Percentiles rank a stretch among this genome's conserved stretches.
phyloP scores from a whole-genome alignment of 2,888 invertebrate species.

The Hydraecia micacea region DNA sequence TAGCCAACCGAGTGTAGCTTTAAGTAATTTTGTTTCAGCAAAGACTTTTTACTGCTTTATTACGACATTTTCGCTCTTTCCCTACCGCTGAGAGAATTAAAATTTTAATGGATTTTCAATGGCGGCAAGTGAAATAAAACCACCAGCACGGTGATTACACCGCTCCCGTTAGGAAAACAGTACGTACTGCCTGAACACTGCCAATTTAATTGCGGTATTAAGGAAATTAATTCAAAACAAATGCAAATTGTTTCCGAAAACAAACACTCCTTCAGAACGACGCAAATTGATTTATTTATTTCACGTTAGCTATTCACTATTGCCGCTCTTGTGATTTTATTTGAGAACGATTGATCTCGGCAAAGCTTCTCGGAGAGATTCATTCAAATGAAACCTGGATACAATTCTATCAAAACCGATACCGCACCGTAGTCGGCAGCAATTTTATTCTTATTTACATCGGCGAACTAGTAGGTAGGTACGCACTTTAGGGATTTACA shows the following conservation, averaged over 20 bases:
- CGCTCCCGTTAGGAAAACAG: constrained; percentile 60
- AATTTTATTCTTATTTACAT: constrained; percentile 48
- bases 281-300: constrained; percentile 56
- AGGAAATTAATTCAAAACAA: constrained; percentile 64
- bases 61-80: constrained; percentile 71
- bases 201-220: constrained; percentile 65
- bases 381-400: constrained; percentile 62
- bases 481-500: constrained; percentile 43
- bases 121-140: constrained; percentile 76
- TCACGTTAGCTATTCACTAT: constrained; percentile 34
- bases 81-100: constrained; percentile 69
- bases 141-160: constrained; percentile 68
- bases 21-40: constrained; percentile 67
- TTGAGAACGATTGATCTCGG: constrained; percentile 62
- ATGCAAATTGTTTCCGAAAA: constrained; percentile 56
- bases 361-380: constrained; percentile 47
- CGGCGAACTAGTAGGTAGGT: constrained; percentile 29
- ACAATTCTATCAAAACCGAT: constrained; percentile 53
- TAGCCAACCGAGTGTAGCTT: constrained; percentile 58
- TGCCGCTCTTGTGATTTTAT: constrained; percentile 52
- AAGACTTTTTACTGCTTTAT: constrained; percentile 70
- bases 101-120: constrained; percentile 79
- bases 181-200: constrained; percentile 51
- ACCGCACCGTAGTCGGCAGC: constrained; percentile 20
- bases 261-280: constrained; percentile 27